Conservation (phyloP, 2,888 invertebrate genomes). For the Hartigia nigra region DNA sequence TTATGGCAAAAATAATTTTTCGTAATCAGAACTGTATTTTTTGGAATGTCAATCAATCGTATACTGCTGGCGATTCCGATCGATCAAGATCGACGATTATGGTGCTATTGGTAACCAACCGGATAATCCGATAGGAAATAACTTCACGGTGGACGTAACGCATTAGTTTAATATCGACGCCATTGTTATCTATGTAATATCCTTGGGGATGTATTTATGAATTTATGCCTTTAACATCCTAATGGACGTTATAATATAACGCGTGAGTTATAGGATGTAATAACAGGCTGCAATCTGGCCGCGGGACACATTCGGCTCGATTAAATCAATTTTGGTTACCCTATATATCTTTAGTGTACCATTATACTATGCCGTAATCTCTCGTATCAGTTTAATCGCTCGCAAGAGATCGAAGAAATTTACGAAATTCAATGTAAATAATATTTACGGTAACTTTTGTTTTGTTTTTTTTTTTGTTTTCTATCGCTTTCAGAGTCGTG, state of each 20-base stretch:
- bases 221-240: not conserved
- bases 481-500: constrained; percentile 58
- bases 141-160: not conserved
- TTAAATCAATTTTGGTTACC: not conserved
- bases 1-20: not conserved
- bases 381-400: not conserved
- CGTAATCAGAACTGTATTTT: not conserved
- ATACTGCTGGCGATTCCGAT: not conserved
- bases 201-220: not conserved
- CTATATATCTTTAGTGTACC: not conserved
- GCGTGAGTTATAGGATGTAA: not conserved
- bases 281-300: not conserved
- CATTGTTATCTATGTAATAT: not conserved
- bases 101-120: not conserved
- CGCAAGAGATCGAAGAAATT: not conserved
- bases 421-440: not conserved
- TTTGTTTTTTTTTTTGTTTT: no score
- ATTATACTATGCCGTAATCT: not conserved
- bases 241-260: not conserved
- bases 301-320: not conserved
- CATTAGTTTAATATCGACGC: not conserved
- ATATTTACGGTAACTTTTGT: not conserved
- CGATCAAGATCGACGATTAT: not conserved
- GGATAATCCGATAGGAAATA: not conserved
- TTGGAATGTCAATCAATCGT: not conserved